A percentile compares a stretch with the other conserved stretches of the same genome.
These are phyloP conservation scores for Heterochromis multidens DNA, from an alignment of 2,113 vertebrate species.

Conservation along the genomic window DNA sequence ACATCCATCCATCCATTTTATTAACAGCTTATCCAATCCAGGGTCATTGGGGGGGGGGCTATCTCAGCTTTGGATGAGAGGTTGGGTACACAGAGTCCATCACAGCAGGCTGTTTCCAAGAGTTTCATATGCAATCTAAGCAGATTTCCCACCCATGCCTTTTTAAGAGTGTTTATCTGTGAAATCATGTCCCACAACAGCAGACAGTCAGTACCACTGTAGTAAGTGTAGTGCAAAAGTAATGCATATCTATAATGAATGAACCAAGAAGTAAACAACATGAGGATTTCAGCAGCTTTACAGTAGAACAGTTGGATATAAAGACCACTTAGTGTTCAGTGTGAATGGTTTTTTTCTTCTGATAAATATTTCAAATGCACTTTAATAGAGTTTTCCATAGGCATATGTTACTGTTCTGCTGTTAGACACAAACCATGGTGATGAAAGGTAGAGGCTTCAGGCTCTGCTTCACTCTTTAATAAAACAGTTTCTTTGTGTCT, in stretches of 20 bases:
- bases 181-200: background rate
- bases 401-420: background rate
- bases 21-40: background rate
- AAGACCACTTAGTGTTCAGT: background rate
- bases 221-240: slow-evolving; percentile 8
- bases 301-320: background rate
- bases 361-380: background rate
- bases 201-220: background rate
- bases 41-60: background rate
- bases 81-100: background rate
- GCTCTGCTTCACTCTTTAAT: background rate
- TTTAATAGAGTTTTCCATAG: background rate
- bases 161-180: background rate
- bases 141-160: background rate
- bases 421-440: background rate
- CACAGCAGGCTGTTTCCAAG: background rate
- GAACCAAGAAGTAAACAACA: slow-evolving; percentile 6
- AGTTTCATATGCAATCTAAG: background rate
- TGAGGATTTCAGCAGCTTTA: background rate
- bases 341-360: background rate
- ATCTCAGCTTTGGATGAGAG: background rate
- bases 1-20: background rate
- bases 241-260: slow-evolving; percentile 34
- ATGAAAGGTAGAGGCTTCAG: background rate
- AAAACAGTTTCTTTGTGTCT: slow-evolving; percentile 18